Conservation (phyloP, 2,888 invertebrate species). For the Andrena hattorfiana region DNA sequence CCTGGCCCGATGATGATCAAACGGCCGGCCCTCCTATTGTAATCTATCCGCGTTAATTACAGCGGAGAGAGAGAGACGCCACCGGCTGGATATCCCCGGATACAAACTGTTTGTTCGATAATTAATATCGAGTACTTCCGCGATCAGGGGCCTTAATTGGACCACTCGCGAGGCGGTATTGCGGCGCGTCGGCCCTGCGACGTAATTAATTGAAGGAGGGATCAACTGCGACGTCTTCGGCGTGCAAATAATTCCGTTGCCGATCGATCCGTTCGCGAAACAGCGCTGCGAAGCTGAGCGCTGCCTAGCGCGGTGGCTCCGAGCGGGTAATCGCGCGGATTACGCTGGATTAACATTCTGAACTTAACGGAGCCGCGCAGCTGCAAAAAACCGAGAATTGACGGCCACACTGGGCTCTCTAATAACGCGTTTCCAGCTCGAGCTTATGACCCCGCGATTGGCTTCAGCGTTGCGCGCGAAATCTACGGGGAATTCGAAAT, state of each 20-base stretch:
- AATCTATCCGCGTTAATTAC: constrained; percentile 57
- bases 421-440: background rate
- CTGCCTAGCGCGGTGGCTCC: background rate
- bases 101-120: constrained; percentile 62
- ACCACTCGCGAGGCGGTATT: constrained; percentile 47
- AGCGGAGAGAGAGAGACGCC: background rate
- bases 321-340: background rate
- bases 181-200: constrained; percentile 46
- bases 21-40: constrained; percentile 26
- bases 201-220: constrained; percentile 68
- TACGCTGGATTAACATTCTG: background rate
- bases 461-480: background rate
- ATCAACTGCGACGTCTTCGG: constrained; percentile 32
- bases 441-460: background rate
- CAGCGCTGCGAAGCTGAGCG: background rate
- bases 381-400: background rate
- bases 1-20: constrained; percentile 52
- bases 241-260: background rate
- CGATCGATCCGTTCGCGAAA: background rate
- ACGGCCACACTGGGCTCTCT: background rate
- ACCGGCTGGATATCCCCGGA: constrained; percentile 28
- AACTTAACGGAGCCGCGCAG: background rate
- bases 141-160: constrained; percentile 62
- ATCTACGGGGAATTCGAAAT: constrained; percentile 29
- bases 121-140: constrained; percentile 58